Conservation (phyloP, 2,113 vertebrate genomes). For the Catharus bicknelli region DNA sequence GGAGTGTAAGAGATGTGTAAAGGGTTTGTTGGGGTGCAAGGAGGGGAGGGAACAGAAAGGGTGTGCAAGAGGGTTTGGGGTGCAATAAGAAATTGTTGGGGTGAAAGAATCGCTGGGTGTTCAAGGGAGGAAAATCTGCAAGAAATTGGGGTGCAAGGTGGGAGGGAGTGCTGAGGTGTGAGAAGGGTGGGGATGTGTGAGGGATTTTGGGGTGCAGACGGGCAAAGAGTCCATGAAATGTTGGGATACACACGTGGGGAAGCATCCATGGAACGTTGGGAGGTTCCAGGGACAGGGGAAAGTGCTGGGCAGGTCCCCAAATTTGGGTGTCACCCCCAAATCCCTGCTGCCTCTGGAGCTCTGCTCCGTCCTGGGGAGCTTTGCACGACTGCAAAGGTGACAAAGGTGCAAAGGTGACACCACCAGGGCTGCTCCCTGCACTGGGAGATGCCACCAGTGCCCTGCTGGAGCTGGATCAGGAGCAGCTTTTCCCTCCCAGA, state of each 20-base stretch:
- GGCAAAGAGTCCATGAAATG: background rate
- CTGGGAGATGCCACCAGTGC: background rate
- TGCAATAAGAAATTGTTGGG: fast-evolving
- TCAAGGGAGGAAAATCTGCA: background rate
- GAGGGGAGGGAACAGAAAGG: background rate
- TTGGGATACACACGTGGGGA: fast-evolving
- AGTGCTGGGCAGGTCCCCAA: background rate
- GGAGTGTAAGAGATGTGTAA: background rate
- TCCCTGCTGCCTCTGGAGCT: background rate
- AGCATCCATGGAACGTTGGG: fast-evolving
- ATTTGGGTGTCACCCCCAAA: background rate
- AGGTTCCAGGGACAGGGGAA: too few species aligned
- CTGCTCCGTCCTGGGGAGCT: background rate
- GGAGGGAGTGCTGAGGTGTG: too few species aligned
- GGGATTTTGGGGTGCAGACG: background rate
- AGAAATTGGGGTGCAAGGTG: background rate
- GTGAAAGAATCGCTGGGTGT: background rate
- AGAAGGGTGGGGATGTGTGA: fast-evolving
- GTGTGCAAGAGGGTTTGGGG: background rate
- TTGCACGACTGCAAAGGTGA: background rate
- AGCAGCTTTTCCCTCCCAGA: fast-evolving
- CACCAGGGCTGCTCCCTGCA: fast-evolving
- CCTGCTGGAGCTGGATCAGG: background rate
- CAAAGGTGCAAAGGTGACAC: background rate
- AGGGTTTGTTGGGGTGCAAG: background rate